Evolutionary conservation across 2,113 vertebrate genomes (phyloP), one percentile per base, ranked within the genome.

Genomic region (Benitochromis conjunctus): DNA sequence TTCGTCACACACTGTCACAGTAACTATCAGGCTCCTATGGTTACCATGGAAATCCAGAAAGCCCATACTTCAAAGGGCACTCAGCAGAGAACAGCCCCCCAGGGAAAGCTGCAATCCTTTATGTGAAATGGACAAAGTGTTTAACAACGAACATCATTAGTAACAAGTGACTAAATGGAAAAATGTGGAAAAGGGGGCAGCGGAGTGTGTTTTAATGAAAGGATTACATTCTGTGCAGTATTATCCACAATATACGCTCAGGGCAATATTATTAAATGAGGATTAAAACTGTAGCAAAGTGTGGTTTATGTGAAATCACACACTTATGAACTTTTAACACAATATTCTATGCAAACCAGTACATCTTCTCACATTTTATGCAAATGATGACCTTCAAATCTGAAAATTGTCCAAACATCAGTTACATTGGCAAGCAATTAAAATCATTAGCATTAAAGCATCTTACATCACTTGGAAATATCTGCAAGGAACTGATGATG

Each of bases 21-120:
- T 85, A 92, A 92, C 83, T 21, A 64, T 41, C 14, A 29, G 53
- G 12, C 14, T 51, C 84, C 79, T 82, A 46, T 80, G 77, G 94
- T 95, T 92, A 62, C 92, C 86, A 88, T 80, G 90, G 94, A 90
- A 86, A 95, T 79, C 34, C 38, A 38, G 31, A 66, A 90, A 91
- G 86, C 76, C n/a, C 41, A 80, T 31, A 21, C 53, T 90, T 90
- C 26, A 69, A 87, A 69, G 54, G 55, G 57, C 56, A 29, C 1
- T 1, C 31, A 55, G 43, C 36, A 66, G 19, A 57, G 6, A 2
- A n/a, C 21, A 2, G 4, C 64, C 26, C 14, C 31, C 79, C 5
- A 1, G n/a, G 66, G 69, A 81, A 16, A 1, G 19, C 55, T 57
- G 7, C 19, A 3, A 51, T 31, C 10, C 29, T 80, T 85, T 10